Percentiles rank a stretch among this genome's conserved stretches.
Evolutionary conservation across 2,888 invertebrate species (phyloP).

Genomic region (Mesochorus sp.): DNA sequence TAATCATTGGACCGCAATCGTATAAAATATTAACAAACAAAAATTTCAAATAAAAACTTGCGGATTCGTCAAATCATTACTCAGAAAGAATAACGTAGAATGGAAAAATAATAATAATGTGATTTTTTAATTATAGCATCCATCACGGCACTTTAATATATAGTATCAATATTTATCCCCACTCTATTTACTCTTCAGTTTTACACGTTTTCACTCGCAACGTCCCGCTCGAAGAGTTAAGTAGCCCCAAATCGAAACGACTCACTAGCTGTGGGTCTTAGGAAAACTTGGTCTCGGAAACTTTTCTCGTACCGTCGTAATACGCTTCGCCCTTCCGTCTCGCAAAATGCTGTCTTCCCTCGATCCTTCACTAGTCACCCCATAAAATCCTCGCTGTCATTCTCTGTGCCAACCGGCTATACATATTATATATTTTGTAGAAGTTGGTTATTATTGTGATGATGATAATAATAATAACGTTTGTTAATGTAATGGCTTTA

Average conservation of each 20-base stretch:
- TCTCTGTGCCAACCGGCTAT: not conserved
- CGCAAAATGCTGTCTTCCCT: slow-evolving; percentile 13
- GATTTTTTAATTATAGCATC: not conserved
- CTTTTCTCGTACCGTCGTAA: slow-evolving; percentile 34
- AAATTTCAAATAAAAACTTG: too few relatives aligned
- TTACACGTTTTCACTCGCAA: slow-evolving; percentile 1
- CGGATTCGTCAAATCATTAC: too few relatives aligned
- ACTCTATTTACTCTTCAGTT: slow-evolving; percentile 8
- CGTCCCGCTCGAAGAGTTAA: not conserved
- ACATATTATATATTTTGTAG: not conserved
- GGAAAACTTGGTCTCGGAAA: slow-evolving; percentile 31
- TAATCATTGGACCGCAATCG: too few relatives aligned
- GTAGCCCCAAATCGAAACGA: slow-evolving; percentile 32
- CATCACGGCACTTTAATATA: not conserved
- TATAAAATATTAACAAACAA: too few relatives aligned
- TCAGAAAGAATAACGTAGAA: not conserved
- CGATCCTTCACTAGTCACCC: not conserved
- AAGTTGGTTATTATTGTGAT: too few relatives aligned
- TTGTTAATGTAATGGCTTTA: too few relatives aligned
- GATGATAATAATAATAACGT: too few relatives aligned
- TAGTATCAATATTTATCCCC: not conserved
- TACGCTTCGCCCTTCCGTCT: slow-evolving; percentile 32
- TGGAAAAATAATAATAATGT: not conserved
- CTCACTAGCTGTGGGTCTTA: slow-evolving; percentile 16
- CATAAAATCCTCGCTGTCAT: slow-evolving; percentile 27